Percentiles rank a stretch among this genome's conserved stretches.
Conservation (phyloP, 2,888 invertebrate species). For the Muschampia plurimacula region DNA sequence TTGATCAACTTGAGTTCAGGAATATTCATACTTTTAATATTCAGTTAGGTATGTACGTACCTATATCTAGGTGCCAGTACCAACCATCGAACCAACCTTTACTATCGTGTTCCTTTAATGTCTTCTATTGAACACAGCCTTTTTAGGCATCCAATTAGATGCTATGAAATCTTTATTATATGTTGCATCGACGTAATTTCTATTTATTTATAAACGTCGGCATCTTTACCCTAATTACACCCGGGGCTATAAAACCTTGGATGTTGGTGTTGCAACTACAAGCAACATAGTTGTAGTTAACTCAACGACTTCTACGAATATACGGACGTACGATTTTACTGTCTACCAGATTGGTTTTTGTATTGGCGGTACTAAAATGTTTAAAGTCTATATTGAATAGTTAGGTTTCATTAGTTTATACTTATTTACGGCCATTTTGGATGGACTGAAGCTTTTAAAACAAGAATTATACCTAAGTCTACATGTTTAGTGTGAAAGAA, state of each 20-base stretch:
- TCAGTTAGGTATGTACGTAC: too few species aligned
- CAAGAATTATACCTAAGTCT: too few species aligned
- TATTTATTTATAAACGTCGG: slow-evolving; percentile 66
- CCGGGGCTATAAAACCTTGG: slow-evolving; percentile 61
- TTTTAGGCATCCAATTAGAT: slow-evolving; percentile 60
- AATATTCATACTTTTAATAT: too few species aligned
- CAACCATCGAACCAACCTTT: slow-evolving; percentile 4
- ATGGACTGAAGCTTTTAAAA: too few species aligned
- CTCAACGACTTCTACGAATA: slow-evolving; percentile 28
- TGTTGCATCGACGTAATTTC: slow-evolving; percentile 49
- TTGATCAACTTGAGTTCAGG: too few species aligned
- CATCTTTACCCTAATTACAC: slow-evolving; percentile 70
- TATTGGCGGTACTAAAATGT: slow-evolving; percentile 3
- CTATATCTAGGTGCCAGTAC: neutral
- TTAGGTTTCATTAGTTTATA: slow-evolving; percentile 11
- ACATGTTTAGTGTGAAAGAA: too few species aligned
- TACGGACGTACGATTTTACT: slow-evolving; percentile 20
- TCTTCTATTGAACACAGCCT: slow-evolving; percentile 23
- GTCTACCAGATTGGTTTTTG: slow-evolving; percentile 10
- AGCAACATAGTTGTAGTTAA: slow-evolving; percentile 65
- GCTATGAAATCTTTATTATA: slow-evolving; percentile 67
- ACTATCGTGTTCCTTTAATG: slow-evolving; percentile 31
- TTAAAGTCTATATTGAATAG: slow-evolving; percentile 6
- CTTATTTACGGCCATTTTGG: neutral
- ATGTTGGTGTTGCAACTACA: slow-evolving; percentile 57